These are phyloP conservation scores for Bryconaethiops microstoma DNA, from an alignment of 2,797 vertebrate species.

Conservation along the genomic window DNA sequence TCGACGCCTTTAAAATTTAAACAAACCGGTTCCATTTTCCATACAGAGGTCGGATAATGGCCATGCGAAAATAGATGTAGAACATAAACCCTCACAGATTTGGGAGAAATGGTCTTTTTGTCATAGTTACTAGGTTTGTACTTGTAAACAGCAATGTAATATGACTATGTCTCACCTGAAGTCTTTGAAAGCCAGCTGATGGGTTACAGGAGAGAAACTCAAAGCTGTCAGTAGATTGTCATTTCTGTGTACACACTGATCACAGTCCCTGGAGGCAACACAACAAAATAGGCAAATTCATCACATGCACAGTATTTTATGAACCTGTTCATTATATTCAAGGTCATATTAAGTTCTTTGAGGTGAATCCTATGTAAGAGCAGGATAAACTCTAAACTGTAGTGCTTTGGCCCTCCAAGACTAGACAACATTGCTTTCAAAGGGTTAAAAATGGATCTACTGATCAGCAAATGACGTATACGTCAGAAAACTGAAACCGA, in stretches of 20 bases:
- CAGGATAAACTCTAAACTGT: too few relatives aligned
- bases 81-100: too few relatives aligned
- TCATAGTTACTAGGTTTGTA: too few relatives aligned
- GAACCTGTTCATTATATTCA: neutral
- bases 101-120: too few relatives aligned
- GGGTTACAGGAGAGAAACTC: constrained; percentile 89
- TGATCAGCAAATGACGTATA: neutral
- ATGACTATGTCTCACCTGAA: constrained; percentile 81
- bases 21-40: neutral
- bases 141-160: neutral
- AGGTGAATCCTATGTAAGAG: too few relatives aligned
- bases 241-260: constrained; percentile 66
- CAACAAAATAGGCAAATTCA: constrained; percentile 57
- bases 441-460: too few relatives aligned
- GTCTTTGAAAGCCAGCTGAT: constrained; percentile 90
- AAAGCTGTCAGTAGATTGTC: constrained; percentile 87
- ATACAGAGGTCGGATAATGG: neutral
- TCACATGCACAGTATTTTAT: neutral
- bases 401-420: too few relatives aligned
- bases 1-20: neutral
- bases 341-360: too few relatives aligned
- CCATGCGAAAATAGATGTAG: neutral
- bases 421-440: too few relatives aligned
- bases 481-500: neutral
- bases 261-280: constrained; percentile 70